Percentiles rank a stretch among this genome's conserved stretches.
Conservation (phyloP, 2,113 vertebrate genomes). For the Proterorhinus semilunaris region DNA sequence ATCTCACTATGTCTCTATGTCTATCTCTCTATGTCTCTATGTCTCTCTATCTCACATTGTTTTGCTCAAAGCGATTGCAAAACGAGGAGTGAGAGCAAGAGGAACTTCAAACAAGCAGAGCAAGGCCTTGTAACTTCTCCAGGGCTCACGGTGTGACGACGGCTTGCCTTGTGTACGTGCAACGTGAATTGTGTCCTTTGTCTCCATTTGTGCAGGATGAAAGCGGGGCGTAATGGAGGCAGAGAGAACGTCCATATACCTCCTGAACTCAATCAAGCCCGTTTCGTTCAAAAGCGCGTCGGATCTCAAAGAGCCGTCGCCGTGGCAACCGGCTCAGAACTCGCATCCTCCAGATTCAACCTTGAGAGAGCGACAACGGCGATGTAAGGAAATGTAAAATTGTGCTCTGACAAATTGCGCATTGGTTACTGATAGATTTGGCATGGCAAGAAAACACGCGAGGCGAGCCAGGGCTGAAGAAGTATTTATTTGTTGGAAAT, state of each 20-base stretch:
- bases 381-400: background rate
- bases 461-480: no score
- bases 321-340: conserved; percentile 43
- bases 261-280: conserved; percentile 23
- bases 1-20: no score
- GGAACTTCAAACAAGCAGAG: no score
- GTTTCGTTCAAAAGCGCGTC: background rate
- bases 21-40: no score
- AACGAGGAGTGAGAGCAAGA: no score
- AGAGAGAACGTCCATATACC: background rate
- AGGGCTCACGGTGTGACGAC: background rate
- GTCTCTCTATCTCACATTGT: no score
- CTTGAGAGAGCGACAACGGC: conserved; percentile 22
- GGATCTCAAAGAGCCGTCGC: conserved; percentile 25
- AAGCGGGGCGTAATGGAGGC: background rate
- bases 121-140: background rate
- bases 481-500: no score
- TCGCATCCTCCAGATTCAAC: conserved; percentile 28
- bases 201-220: background rate
- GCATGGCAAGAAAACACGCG: no score
- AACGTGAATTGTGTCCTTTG: background rate
- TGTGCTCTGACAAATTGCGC: background rate
- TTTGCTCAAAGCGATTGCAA: no score
- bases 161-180: background rate
- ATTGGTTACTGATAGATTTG: no score